A percentile compares a stretch with the other conserved stretches of the same genome.
These are phyloP conservation scores for Notarius quadriscutis DNA, from an alignment of 2,113 vertebrate species.

Conservation along the genomic window DNA sequence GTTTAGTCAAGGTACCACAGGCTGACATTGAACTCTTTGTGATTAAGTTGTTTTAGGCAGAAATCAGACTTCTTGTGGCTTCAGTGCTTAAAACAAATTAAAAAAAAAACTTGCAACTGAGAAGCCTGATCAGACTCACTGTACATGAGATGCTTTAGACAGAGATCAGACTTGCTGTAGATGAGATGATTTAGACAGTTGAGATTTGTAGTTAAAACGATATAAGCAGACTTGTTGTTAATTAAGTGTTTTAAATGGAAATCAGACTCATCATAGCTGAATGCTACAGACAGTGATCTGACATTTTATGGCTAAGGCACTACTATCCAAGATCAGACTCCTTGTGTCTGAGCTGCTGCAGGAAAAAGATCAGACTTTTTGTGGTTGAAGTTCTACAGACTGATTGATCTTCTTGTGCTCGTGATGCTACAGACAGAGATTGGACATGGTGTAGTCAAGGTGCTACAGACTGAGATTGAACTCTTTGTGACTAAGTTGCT, in stretches of 20 bases:
- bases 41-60: too few relatives aligned
- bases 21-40: too few relatives aligned
- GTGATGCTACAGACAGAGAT: not conserved
- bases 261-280: not conserved
- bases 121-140: not conserved
- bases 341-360: too few relatives aligned
- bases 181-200: not conserved
- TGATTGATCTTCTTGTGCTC: not conserved
- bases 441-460: not conserved
- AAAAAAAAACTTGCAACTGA: too few relatives aligned
- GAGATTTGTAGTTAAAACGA: not conserved
- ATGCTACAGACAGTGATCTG: not conserved
- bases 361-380: not conserved
- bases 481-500: not conserved
- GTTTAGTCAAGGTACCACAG: too few relatives aligned
- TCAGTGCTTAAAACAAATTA: not conserved
- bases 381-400: not conserved
- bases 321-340: not conserved
- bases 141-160: not conserved
- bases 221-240: not conserved
- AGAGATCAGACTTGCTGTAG: not conserved
- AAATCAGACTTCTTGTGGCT: too few relatives aligned
- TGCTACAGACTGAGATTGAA: not conserved
- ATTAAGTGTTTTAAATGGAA: not conserved
- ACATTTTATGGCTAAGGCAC: not conserved